A percentile compares a stretch with the other conserved stretches of the same genome.
These are phyloP conservation scores for Bucorvus abyssinicus DNA, from an alignment of 2,797 vertebrate species.

Conservation along the genomic window DNA sequence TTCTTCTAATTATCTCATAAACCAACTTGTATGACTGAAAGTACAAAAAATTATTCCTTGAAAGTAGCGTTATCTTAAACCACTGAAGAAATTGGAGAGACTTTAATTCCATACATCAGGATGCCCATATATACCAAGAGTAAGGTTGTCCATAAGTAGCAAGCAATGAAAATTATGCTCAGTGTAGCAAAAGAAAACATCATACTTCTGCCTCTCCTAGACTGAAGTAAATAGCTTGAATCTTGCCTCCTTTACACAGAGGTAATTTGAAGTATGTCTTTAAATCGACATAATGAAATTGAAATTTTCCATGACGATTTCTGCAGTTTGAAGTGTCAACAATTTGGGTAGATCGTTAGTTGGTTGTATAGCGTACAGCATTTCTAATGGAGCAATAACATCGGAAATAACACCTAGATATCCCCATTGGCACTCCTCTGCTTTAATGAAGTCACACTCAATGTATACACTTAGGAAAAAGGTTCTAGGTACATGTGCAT, in stretches of 20 bases:
- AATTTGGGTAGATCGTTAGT: not conserved
- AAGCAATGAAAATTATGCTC: not conserved
- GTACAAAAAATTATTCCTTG: not conserved
- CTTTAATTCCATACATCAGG: not conserved
- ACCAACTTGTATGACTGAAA: not conserved
- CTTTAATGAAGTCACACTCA: not conserved
- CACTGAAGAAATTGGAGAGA: not conserved
- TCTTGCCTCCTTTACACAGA: not conserved
- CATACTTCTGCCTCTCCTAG: not conserved
- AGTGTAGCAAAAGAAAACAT: not conserved
- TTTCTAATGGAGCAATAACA: not conserved
- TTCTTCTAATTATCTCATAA: conserved; percentile 8
- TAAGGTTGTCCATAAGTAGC: not conserved
- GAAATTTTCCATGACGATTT: not conserved
- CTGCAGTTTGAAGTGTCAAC: not conserved
- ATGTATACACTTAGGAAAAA: not conserved
- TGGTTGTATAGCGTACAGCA: not conserved
- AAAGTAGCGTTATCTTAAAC: not conserved
- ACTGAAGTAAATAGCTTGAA: not conserved
- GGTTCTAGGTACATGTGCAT: not conserved
- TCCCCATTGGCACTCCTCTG: not conserved
- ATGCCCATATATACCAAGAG: not conserved
- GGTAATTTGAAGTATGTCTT: not conserved
- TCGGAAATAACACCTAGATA: not conserved
- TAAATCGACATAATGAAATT: not conserved